Evolutionary conservation across 2,113 vertebrate species (phyloP).

Genomic region (Circaetus cinerascens): DNA sequence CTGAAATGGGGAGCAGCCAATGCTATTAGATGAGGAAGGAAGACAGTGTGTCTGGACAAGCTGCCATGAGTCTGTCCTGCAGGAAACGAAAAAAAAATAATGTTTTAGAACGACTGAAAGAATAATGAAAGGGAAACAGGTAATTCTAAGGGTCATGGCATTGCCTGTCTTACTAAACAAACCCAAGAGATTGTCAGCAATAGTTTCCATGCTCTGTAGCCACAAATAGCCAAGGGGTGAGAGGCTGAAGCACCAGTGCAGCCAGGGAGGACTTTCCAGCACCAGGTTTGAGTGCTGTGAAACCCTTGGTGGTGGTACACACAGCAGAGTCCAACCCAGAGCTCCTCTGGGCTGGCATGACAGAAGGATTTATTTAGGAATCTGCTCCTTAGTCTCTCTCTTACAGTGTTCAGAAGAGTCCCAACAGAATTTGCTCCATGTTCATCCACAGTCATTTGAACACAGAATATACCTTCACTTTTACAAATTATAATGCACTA

Average conservation of each 20-base stretch:
- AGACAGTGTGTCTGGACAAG: conserved; percentile 95
- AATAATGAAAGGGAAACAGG: neutral
- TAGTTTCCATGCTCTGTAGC: neutral
- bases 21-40: conserved; percentile 92
- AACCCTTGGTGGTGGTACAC: neutral
- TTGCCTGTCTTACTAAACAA: neutral
- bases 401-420: neutral
- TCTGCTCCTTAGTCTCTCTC: neutral
- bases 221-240: neutral
- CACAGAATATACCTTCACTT: neutral
- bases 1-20: conserved; percentile 96
- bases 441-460: neutral
- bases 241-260: neutral
- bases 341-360: neutral
- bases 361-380: neutral
- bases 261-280: neutral
- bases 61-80: conserved; percentile 94
- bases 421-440: neutral
- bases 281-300: neutral
- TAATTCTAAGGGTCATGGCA: neutral
- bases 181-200: neutral
- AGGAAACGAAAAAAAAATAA: neutral
- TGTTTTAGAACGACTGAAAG: neutral
- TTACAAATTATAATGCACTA: neutral
- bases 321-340: neutral